phyloP scores from a whole-genome alignment of 2,113 vertebrate genomes.

The Corvus hawaiiensis region DNA sequence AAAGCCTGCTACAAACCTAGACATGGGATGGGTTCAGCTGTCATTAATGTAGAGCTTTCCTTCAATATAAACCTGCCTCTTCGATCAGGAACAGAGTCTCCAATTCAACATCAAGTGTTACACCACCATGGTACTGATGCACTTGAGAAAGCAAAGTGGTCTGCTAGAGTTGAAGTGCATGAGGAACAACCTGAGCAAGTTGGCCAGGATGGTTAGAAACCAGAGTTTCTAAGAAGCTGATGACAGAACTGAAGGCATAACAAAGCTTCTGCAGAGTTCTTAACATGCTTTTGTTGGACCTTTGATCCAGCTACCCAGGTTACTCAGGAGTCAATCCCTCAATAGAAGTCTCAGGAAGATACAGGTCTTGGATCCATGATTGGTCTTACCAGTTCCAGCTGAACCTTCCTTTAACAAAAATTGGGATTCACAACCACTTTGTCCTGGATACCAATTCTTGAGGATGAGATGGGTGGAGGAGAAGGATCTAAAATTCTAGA shows the following conservation, averaged over 20 bases:
- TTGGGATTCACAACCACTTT: background rate
- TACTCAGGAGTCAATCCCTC: background rate
- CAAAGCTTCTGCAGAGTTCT: background rate
- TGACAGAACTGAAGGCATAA: background rate
- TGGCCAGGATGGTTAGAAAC: background rate
- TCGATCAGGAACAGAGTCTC: background rate
- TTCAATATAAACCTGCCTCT: background rate
- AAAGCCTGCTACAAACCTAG: background rate
- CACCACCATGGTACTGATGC: background rate
- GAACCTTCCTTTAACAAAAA: constrained; percentile 1
- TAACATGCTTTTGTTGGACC: background rate
- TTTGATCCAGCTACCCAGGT: background rate
- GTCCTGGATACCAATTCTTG: background rate
- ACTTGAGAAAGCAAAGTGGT: background rate
- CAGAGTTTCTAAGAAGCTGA: background rate
- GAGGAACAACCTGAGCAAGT: background rate
- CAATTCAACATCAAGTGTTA: background rate
- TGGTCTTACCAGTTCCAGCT: background rate
- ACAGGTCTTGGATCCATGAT: background rate
- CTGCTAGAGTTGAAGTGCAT: background rate
- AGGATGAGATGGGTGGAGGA: background rate
- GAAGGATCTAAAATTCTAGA: constrained; percentile 1
- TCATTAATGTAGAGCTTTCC: background rate
- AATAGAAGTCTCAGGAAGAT: background rate
- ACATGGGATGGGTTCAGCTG: background rate